Evolutionary conservation across 2,113 vertebrate species (phyloP).

Genomic region (Tenebrosternarchus preto): DNA sequence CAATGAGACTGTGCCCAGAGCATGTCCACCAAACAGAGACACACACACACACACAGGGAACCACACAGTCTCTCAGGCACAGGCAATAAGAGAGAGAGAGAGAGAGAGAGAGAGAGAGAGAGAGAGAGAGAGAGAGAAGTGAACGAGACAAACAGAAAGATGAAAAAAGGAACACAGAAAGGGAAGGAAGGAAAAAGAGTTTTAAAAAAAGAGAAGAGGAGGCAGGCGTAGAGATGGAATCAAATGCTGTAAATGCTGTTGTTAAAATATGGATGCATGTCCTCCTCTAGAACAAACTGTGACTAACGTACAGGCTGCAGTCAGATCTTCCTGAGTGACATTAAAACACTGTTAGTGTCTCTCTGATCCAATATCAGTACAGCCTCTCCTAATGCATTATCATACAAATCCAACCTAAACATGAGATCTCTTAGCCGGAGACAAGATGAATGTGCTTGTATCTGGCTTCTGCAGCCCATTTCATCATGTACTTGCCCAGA

Average conservation of each 20-base stretch:
- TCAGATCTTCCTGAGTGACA: conserved; percentile 35
- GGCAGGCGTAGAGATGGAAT: background rate
- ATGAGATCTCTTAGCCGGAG: conserved; percentile 43
- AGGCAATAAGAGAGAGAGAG: conserved; percentile 2
- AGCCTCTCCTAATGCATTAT: conserved; percentile 50
- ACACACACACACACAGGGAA: conserved; percentile 30
- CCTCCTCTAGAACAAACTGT: conserved; percentile 53
- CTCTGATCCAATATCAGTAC: conserved; percentile 41
- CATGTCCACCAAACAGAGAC: conserved; percentile 24
- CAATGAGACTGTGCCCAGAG: conserved; percentile 54
- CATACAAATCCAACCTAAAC: conserved; percentile 55
- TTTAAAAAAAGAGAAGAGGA: background rate
- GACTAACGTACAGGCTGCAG: conserved; percentile 56
- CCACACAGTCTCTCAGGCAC: conserved; percentile 5
- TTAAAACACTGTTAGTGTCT: conserved; percentile 42
- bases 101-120: conserved; percentile 12
- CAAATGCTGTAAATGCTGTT: conserved; percentile 9
- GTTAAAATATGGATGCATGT: conserved; percentile 55
- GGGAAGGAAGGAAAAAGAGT: conserved; percentile 24
- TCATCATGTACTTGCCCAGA: conserved; percentile 59
- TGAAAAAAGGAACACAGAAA: conserved; percentile 10
- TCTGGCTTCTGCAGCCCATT: conserved; percentile 57
- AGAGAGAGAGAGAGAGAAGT: conserved; percentile 51
- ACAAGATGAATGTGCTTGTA: conserved; percentile 49
- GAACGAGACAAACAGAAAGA: conserved; percentile 49